Evolutionary conservation across 2,797 vertebrate genomes (phyloP), one percentile per base, ranked within the genome.

Genomic region (Gephyroberyx darwinii): DNA sequence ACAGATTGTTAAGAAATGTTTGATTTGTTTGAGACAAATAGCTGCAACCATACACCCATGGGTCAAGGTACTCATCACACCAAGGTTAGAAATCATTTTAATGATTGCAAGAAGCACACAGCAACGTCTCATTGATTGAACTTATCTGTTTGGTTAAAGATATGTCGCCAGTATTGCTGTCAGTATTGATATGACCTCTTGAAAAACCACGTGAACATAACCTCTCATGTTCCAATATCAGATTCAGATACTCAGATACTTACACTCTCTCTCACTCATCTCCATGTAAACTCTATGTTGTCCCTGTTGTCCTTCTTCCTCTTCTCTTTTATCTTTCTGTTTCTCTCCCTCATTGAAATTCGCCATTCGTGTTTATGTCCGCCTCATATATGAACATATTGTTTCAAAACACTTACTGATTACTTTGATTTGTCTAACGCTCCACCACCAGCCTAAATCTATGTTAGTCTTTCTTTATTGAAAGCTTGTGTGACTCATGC

Each of bases 401-500:
- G 5, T 35, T 19, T 14, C 17, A 16, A 50, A 50, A 48, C 30
- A 63, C 30, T 5, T 20, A n/a, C 30, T 52, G 50, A 54, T 63
- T 63, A 2, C 4, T 39, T 47, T 20, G n/a, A 63, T 45, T 17
- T 51, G 12, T 2, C 8, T 52, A 50, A 64, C 22, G 52, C 3
- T 12, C 5, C n/a, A n/a, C 30, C 55, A 3, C 10, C n/a, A 35
- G 10, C 9, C 47, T 20, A 53, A 12, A 14, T 51, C 26, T 26
- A 2, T 56, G 8, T 12, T 17, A 26, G 43, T 16, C 26, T 47
- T 48, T 45, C 31, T 19, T 54, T 33, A 48, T 12, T 3, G 39
- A 13, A 17, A 61, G 41, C 2, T 64, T 31, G 16, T 31, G 14
- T 55, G 56, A 74, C 58, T 70, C 43, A 9, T 71, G 71, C 13